A percentile compares a stretch with the other conserved stretches of the same genome.
Conservation (phyloP, 2,888 invertebrate species). For the Neoaliturus tenellus region DNA sequence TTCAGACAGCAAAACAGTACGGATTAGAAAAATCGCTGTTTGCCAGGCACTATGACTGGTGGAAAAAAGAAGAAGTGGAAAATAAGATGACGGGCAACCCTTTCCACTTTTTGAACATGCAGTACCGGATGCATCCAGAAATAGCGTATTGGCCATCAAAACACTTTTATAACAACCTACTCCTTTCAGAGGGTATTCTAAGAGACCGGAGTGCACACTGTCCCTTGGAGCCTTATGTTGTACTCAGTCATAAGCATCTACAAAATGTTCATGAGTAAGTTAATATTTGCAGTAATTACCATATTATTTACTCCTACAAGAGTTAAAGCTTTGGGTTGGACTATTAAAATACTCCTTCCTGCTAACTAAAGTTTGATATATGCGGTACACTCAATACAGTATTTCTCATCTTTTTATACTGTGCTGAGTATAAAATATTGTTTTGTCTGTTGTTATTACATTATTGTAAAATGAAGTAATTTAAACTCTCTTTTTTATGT, state of each 20-base stretch:
- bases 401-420: too few species aligned
- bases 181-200: slow-evolving; percentile 70
- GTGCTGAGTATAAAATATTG: too few species aligned
- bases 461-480: too few species aligned
- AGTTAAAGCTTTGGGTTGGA: too few species aligned
- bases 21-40: slow-evolving; percentile 87
- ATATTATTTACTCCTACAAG: too few species aligned
- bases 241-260: slow-evolving; percentile 76
- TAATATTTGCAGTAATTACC: too few species aligned
- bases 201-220: slow-evolving; percentile 61
- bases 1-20: slow-evolving; percentile 81
- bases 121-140: slow-evolving; percentile 91
- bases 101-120: slow-evolving; percentile 75
- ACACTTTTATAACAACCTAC: slow-evolving; percentile 79
- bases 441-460: too few species aligned
- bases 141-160: slow-evolving; percentile 88
- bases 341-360: too few species aligned
- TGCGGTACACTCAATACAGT: too few species aligned
- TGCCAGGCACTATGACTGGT: slow-evolving; percentile 78
- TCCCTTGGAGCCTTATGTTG: slow-evolving; percentile 76
- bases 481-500: too few species aligned
- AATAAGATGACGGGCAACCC: slow-evolving; percentile 72
- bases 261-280: slow-evolving; percentile 69
- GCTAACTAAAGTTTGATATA: too few species aligned
- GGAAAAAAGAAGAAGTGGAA: slow-evolving; percentile 64